Evolutionary conservation across 2,888 invertebrate species (phyloP), one percentile per base, ranked within the genome.

Genomic region (Hypena proboscidalis): DNA sequence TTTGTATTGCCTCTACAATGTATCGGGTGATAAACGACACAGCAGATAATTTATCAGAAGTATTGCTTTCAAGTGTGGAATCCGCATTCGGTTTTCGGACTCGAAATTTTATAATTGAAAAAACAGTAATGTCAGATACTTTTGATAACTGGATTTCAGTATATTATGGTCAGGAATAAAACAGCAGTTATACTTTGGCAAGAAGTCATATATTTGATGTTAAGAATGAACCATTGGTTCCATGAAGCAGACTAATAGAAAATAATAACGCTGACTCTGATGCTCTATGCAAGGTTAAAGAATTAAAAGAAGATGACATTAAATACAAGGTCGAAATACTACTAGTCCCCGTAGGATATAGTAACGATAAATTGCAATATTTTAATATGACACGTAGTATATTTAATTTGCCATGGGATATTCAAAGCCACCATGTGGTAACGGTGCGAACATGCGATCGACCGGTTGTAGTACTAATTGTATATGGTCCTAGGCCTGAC

Each of bases 1-100:
- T 58, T 62, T 62, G 58, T 63, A 64, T 52, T 50, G 44, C 47
- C 58, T 27, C 31, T 42, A 58, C 64, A 58, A 60, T 57, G 62
- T 62, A 56, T 48, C 47, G 34, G 22, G 49, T 63, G 58, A 63
- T 63, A 60, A 55, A 63, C 55, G 58, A 64, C 52, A 44, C 45
- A 41, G 10, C 17, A 50, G 45, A 60, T 63, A 63, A 63, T 63
- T 63, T 63, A 63, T 63, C 62, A 49, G 63, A 57, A 60, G 64
- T 63, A 63, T 63, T 52, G 53, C 61, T 60, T 63, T 58, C 64
- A 50, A 50, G 51, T 35, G 47, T 49, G 34, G 51, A 48, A 55
- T 51, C 45, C 36, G 58, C 45, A 46, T 55, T 48, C 49, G 44
- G 35, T 52, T 44, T 48, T 44, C 35, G 39, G 11, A 25, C 43